A percentile compares a stretch with the other conserved stretches of the same genome.
These are phyloP conservation scores for Orthosia incerta DNA, from an alignment of 2,888 invertebrate genomes.

Conservation along the genomic window DNA sequence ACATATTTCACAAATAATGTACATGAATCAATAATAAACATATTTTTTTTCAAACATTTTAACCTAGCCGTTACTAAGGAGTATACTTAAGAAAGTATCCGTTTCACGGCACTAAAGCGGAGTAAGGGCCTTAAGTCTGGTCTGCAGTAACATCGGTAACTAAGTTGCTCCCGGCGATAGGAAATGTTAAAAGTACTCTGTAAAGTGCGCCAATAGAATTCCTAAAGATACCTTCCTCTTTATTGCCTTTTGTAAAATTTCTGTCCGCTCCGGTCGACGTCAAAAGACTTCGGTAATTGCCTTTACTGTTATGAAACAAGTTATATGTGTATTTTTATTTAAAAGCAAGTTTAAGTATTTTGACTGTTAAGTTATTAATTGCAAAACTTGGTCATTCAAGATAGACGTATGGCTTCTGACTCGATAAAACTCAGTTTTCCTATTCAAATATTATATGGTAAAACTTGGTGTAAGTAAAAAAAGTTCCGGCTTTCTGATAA, in stretches of 20 bases:
- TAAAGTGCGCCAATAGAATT: conserved; percentile 47
- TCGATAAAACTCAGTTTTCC: background rate
- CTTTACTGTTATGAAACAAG: conserved; percentile 15
- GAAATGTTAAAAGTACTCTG: conserved; percentile 45
- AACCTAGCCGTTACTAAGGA: too few relatives aligned
- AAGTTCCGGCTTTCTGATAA: background rate
- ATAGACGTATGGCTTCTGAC: background rate
- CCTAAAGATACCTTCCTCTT: conserved; percentile 35
- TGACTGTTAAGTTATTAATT: background rate
- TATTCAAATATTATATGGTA: background rate
- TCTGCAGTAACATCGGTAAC: conserved; percentile 48
- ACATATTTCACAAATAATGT: too few relatives aligned
- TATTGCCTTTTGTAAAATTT: conserved; percentile 39
- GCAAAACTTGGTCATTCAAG: background rate
- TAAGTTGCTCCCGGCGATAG: conserved; percentile 43
- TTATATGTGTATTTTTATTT: background rate
- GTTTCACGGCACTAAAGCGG: too few relatives aligned
- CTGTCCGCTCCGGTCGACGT: conserved; percentile 14
- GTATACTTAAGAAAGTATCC: too few relatives aligned
- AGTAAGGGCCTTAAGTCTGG: conserved; percentile 22
- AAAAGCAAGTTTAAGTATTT: background rate
- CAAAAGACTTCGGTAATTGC: conserved; percentile 43
- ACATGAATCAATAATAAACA: too few relatives aligned
- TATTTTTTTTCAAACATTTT: too few relatives aligned
- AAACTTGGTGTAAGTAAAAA: background rate